Percentiles rank a stretch among this genome's conserved stretches.
Conservation (phyloP, 1,140 invertebrate genomes). For the Saccostrea echinata region DNA sequence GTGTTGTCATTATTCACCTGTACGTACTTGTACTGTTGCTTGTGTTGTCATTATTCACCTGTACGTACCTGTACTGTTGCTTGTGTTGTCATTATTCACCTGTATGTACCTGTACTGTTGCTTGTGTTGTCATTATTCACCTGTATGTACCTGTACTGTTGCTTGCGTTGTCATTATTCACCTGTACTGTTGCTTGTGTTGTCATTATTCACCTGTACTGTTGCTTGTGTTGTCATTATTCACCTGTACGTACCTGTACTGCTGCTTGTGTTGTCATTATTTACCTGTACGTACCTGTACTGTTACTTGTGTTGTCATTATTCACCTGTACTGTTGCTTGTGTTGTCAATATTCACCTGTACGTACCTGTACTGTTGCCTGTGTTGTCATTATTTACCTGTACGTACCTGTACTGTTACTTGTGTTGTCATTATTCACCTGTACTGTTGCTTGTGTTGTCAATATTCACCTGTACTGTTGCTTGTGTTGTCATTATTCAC, state of each 20-base stretch:
- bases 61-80: not conserved
- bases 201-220: not conserved
- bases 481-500: not conserved
- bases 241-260: no score
- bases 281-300: not conserved
- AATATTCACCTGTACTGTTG: not conserved
- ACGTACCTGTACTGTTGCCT: not conserved
- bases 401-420: not conserved
- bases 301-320: not conserved
- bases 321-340: no score
- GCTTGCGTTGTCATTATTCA: not conserved
- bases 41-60: not conserved
- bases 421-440: slow-evolving; percentile 2
- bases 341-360: not conserved
- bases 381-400: not conserved
- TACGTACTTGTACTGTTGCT: no score
- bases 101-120: no score
- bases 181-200: no score
- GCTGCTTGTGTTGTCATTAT: no score
- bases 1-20: not conserved
- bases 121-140: not conserved
- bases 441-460: no score
- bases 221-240: not conserved
- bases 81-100: not conserved
- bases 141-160: not conserved